These are phyloP conservation scores for Percina caprodes DNA, from an alignment of 2,113 vertebrate genomes.

Conservation along the genomic window DNA sequence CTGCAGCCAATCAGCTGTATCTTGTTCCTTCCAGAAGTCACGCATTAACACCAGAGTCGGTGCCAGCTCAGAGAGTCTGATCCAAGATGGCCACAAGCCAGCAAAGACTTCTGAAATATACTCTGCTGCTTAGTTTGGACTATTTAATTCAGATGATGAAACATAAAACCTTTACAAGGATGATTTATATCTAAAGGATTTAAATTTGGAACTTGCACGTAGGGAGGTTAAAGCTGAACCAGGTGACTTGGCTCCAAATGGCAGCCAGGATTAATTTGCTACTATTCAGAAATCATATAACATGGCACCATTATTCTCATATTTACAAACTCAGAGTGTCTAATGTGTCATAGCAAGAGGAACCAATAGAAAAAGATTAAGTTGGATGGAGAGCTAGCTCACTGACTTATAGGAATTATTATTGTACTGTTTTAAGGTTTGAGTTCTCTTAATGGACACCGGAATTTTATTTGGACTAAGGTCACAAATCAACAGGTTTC, in stretches of 20 bases:
- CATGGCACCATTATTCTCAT: not conserved
- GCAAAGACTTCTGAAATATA: not conserved
- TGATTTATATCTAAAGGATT: not conserved
- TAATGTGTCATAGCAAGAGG: too few relatives aligned
- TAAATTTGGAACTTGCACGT: not conserved
- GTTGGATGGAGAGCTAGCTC: not conserved
- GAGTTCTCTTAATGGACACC: not conserved
- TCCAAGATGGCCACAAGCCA: conserved; percentile 26
- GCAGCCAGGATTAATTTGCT: not conserved
- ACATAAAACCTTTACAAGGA: not conserved
- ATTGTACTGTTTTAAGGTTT: not conserved
- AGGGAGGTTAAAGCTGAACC: not conserved
- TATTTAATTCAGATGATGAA: not conserved
- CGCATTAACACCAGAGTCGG: conserved; percentile 16
- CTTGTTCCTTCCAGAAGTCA: conserved; percentile 17
- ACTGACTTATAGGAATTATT: not conserved
- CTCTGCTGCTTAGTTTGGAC: not conserved
- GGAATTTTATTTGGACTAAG: not conserved
- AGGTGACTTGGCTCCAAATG: not conserved
- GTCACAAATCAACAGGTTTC: not conserved
- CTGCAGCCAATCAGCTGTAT: not conserved
- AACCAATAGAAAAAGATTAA: not conserved
- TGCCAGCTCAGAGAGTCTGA: conserved; percentile 6
- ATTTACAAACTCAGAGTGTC: not conserved
- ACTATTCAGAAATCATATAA: not conserved